phyloP scores from a whole-genome alignment of 2,888 invertebrate genomes.

The Aspidiotus destructor region DNA sequence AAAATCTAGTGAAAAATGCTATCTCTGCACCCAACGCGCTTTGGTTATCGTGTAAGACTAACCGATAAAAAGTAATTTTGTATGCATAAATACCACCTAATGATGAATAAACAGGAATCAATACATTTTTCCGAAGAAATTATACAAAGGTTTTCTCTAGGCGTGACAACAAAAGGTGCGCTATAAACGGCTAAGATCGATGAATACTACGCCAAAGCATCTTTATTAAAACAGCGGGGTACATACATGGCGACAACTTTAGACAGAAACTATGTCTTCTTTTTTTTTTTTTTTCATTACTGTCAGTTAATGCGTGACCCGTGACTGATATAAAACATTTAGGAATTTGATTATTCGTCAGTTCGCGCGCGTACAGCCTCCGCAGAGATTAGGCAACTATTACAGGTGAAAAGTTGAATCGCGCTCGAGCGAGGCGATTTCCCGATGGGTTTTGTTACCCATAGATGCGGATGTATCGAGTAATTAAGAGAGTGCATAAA shows the following conservation, averaged over 20 bases:
- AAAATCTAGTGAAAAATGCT: not conserved
- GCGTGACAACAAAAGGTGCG: conserved; percentile 18
- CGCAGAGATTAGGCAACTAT: conserved; percentile 17
- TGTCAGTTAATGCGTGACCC: conserved; percentile 3
- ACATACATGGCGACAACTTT: conserved; percentile 6
- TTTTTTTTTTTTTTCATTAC: not conserved
- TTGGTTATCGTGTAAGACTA: conserved; percentile 16
- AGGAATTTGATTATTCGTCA: conserved; percentile 24
- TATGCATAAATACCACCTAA: conserved; percentile 27
- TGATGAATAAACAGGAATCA: conserved; percentile 31
- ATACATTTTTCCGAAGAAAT: conserved; percentile 27
- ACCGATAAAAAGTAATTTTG: conserved; percentile 23
- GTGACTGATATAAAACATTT: conserved; percentile 20
- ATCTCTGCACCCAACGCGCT: not conserved
- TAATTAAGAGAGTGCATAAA: too few species aligned
- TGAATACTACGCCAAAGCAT: not conserved
- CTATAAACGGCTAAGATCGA: conserved; percentile 14
- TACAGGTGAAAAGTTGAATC: conserved; percentile 12
- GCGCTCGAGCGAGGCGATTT: conserved; percentile 7
- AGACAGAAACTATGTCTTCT: conserved; percentile 13
- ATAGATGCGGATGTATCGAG: too few species aligned
- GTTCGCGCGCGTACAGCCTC: conserved; percentile 7
- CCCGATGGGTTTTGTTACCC: not conserved
- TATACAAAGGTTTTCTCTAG: conserved; percentile 24
- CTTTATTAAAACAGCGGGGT: conserved; percentile 23